Evolutionary conservation across 2,888 invertebrate species (phyloP), one percentile per base, ranked within the genome.

Genomic region (Pammene fasciana): DNA sequence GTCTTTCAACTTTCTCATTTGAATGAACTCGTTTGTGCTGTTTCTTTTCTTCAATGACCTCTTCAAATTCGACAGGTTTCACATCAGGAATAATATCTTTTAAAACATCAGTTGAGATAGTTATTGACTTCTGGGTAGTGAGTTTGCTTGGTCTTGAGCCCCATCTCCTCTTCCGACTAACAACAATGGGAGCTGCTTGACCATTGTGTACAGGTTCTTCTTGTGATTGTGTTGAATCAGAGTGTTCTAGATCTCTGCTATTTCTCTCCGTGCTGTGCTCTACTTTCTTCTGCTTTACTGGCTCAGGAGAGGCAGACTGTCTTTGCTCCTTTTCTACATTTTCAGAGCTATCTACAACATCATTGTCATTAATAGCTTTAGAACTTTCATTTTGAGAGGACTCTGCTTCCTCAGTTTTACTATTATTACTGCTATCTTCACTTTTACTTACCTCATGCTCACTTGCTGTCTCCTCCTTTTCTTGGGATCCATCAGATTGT

Each of bases 41-140:
- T 72, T 88, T 88, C 70, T 86, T 92, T 70, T 92, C 90, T 79
- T 92, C 90, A 75, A 92, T 90, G 0, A 90, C 90, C 80, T 94
- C 94, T 76, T 94, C 94, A 80, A 94, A 93, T 74, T 94, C 94
- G n/a, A 92, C 93, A 67, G 94, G 94, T 73, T 94, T 94, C 1
- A 93, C 93, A 86, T 94, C 94, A 34, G 94, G 93, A 78, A 94
- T 94, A 46, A 94, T 92, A 74, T 94, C 94, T 86, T 96, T 96
- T 4, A 96, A 88, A 46, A 96, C 94, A 87, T 96, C 96, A 18
- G 96, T 95, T 13, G 96, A 96, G 78, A 96, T 96, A 43, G 95
- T 94, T 72, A 96, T 91, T 34, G 95, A 94, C 66, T 95, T 94
- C 68, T 94, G 93, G 66, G 94, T 93, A 45, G 94, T 86, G 1